Evolutionary conservation across 1,140 invertebrate species (phyloP).

Genomic region (Euwallacea fornicatus): DNA sequence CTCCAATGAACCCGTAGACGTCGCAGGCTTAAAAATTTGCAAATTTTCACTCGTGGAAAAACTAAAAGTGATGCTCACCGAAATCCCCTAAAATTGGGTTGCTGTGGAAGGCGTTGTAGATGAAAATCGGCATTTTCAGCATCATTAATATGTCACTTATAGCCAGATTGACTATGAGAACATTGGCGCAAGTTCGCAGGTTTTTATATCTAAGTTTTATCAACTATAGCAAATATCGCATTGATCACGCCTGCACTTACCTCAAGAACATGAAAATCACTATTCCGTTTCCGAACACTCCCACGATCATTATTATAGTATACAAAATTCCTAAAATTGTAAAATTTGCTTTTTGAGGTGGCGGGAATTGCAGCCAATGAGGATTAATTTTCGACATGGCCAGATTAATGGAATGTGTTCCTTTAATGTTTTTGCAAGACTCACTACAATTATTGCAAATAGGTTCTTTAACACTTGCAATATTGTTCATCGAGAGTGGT

Average conservation of each 20-base stretch:
- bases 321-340: constrained; percentile 62
- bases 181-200: constrained; percentile 74
- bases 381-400: constrained; percentile 56
- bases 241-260: constrained; percentile 52
- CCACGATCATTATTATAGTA: constrained; percentile 61
- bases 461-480: too few species aligned
- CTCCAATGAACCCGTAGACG: constrained; percentile 72
- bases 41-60: constrained; percentile 1
- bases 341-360: constrained; percentile 58
- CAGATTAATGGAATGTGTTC: neutral
- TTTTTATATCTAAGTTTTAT: constrained; percentile 63
- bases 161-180: constrained; percentile 75
- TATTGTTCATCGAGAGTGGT: too few species aligned
- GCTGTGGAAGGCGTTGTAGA: constrained; percentile 69
- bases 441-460: too few species aligned
- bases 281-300: constrained; percentile 64
- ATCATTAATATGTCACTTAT: constrained; percentile 74
- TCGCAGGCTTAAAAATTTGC: constrained; percentile 62
- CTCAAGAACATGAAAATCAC: constrained; percentile 68
- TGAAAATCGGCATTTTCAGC: constrained; percentile 68
- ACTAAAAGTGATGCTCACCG: constrained; percentile 55
- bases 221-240: constrained; percentile 1
- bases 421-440: too few species aligned
- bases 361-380: constrained; percentile 67
- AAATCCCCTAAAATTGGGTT: constrained; percentile 69